Conservation (phyloP, 2,113 vertebrate species). For the Entomyzon cyanotis region DNA sequence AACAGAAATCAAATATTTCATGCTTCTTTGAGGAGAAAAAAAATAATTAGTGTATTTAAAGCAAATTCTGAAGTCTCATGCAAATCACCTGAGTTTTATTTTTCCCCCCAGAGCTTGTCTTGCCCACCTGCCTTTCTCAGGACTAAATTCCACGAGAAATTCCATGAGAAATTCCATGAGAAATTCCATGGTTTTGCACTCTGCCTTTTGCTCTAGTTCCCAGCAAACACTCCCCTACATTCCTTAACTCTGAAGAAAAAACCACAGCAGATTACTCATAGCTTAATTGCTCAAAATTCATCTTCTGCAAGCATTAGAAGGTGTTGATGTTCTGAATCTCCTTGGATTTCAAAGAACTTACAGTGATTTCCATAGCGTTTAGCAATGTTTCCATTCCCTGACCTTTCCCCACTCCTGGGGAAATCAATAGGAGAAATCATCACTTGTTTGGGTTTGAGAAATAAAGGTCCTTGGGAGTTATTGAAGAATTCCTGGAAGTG, state of each 20-base stretch:
- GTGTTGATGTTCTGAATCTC: background rate
- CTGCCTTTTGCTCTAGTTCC: background rate
- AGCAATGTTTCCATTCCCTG: background rate
- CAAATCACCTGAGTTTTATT: background rate
- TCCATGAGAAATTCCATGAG: background rate
- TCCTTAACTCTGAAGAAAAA: background rate
- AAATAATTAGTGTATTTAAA: background rate
- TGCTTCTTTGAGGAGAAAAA: accelerated
- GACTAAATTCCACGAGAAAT: background rate
- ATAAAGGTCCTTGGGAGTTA: background rate
- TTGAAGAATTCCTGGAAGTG: background rate
- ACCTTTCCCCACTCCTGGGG: background rate
- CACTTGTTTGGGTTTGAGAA: background rate
- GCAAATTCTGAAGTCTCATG: background rate
- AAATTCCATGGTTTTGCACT: background rate
- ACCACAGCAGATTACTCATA: background rate
- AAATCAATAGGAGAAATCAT: background rate
- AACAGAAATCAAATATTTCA: background rate
- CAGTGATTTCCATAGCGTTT: background rate
- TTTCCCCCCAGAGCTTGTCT: background rate
- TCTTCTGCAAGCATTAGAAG: background rate
- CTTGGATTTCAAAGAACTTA: background rate
- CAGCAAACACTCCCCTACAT: background rate
- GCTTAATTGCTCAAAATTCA: background rate
- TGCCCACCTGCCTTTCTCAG: background rate